These are phyloP conservation scores for Scrobipalpa atriplicella DNA, from an alignment of 2,888 invertebrate genomes.

Conservation along the genomic window DNA sequence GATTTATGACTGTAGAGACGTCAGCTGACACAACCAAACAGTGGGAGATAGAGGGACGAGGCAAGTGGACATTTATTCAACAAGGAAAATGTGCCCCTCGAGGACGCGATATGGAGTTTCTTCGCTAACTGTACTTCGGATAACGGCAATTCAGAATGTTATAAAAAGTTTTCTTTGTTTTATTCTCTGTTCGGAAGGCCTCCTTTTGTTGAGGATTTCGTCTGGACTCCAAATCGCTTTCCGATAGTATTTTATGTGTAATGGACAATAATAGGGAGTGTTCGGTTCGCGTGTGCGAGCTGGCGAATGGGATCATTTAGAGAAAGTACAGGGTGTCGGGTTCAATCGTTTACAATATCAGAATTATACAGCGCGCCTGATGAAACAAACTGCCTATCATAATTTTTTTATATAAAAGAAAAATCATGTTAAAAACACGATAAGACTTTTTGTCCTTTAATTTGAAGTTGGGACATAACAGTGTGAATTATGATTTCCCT, in stretches of 20 bases:
- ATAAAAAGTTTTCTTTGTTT: constrained; percentile 77
- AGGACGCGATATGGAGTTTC: constrained; percentile 37
- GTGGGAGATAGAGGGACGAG: neutral
- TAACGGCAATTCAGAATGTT: constrained; percentile 59
- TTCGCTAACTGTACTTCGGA: constrained; percentile 44
- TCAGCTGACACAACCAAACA: constrained; percentile 28
- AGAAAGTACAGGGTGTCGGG: constrained; percentile 27
- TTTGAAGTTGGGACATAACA: constrained; percentile 20
- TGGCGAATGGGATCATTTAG: constrained; percentile 39
- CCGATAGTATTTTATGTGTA: constrained; percentile 74
- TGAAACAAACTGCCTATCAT: neutral
- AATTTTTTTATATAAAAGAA: neutral
- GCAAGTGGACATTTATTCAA: constrained; percentile 29
- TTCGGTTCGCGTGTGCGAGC: constrained; percentile 45
- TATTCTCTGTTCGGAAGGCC: constrained; percentile 48
- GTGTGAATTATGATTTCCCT: constrained; percentile 36
- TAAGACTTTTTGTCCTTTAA: neutral
- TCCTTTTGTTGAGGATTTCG: constrained; percentile 50
- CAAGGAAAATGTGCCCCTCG: constrained; percentile 29
- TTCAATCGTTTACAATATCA: constrained; percentile 24
- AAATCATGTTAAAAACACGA: neutral
- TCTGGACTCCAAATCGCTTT: constrained; percentile 74
- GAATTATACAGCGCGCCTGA: constrained; percentile 6
- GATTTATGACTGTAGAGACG: constrained; percentile 30
- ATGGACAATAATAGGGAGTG: constrained; percentile 69